A percentile compares a stretch with the other conserved stretches of the same genome.
These are phyloP conservation scores for Myodes glareolus DNA, from an alignment of 2,113 vertebrate genomes.

Conservation along the genomic window DNA sequence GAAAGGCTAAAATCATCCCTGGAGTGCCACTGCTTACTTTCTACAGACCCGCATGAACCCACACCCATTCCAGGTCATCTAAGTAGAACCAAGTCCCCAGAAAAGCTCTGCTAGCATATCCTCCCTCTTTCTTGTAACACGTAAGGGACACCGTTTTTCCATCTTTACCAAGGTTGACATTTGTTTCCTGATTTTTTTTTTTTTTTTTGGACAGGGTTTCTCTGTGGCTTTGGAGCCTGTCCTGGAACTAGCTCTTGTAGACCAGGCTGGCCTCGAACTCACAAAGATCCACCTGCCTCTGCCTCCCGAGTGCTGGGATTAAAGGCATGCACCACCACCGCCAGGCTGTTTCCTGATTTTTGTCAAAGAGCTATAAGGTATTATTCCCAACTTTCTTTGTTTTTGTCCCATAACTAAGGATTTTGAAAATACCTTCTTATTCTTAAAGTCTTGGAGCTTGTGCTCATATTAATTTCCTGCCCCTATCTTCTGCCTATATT, in stretches of 20 bases:
- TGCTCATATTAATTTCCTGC: constrained; percentile 30
- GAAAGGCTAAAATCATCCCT: too few species aligned
- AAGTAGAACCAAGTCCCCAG: not conserved
- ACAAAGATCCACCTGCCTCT: too few species aligned
- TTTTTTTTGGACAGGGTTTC: too few species aligned
- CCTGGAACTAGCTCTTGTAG: too few species aligned
- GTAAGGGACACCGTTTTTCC: not conserved
- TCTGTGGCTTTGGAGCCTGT: too few species aligned
- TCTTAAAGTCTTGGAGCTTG: not conserved
- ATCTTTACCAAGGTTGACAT: not conserved
- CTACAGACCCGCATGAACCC: too few species aligned
- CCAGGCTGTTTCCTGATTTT: not conserved
- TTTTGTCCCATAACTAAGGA: constrained; percentile 30
- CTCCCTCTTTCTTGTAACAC: not conserved
- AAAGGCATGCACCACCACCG: too few species aligned
- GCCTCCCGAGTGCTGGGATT: too few species aligned
- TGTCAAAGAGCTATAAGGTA: not conserved
- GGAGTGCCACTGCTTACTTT: too few species aligned
- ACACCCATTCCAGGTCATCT: too few species aligned
- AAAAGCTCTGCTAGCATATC: not conserved
- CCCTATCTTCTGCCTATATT: constrained; percentile 16
- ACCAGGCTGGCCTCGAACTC: too few species aligned
- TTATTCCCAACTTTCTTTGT: not conserved
- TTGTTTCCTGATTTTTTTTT: not conserved
- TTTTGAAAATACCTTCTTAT: constrained; percentile 9